Base-by-base conservation (phyloP, 2,888 invertebrate species). In the Helleia helle region DNA sequence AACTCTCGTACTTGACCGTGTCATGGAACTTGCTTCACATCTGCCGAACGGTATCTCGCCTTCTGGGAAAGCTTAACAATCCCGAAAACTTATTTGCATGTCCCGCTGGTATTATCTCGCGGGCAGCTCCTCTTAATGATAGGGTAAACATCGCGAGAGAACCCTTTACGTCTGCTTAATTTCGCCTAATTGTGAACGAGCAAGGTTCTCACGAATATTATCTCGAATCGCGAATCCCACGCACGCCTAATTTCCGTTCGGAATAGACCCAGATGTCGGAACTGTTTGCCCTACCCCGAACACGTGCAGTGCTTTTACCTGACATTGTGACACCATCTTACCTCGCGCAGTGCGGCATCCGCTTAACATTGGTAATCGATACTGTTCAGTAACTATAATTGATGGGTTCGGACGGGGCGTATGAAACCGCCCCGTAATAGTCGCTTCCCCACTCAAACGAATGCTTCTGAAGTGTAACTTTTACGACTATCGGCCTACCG, bases 41-140 rank as follows among this genome's bases (percentile, higher is more conserved):
- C 83, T 83, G 80, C 77, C 64, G 59, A 76, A 81, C 80, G 76
- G 79, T 75, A 84, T 71, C 65, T 71, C 58, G 68, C 72, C 74
- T 84, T 83, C 81, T 77, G 79, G 76, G 83, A 84, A 81, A 71
- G 73, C 73, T 72, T 72, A 70, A 71, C 68, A 60, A 72, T 71
- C 75, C 77, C 71, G 65, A 74, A 81, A 77, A 72, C 68, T 63
- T 58, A 75, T 75, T 83, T 71, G 84, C 84, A 81, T 83, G 83
- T 76, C 71, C 71, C 70, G 69, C 57, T 59, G 49, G 72, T 63
- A 81, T 83, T 83, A 84, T 71, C 71, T 57, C 63, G 47, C 59
- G 54, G 59, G 67, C 64, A 55, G 58, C 60, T 61, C 66, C 63
- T 59, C 55, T 58, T 84, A 83, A 84, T 83, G 68, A 81, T 66